Conservation (phyloP, 2,888 invertebrate genomes). For the Onchidella celtica region DNA sequence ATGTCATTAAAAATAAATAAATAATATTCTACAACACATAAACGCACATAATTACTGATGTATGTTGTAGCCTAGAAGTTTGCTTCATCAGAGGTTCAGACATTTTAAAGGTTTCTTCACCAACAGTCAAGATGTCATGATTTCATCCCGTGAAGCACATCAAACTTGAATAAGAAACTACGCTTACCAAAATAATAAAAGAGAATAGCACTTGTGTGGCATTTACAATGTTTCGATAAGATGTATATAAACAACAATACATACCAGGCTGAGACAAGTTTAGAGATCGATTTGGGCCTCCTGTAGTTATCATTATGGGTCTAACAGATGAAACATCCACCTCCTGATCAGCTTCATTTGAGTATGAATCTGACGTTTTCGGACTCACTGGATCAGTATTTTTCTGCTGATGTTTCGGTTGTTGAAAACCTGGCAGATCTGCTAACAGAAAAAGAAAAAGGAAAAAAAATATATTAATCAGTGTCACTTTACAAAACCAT, state of each 20-base stretch:
- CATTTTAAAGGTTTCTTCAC: constrained; percentile 16
- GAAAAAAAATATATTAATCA: too few species aligned
- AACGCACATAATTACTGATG: too few species aligned
- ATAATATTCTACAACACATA: background rate
- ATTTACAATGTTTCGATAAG: too few species aligned
- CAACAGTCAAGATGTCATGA: background rate
- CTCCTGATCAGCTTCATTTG: background rate
- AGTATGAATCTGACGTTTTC: constrained; percentile 17
- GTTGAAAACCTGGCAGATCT: too few species aligned
- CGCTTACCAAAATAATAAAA: too few species aligned
- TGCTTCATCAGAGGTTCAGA: constrained; percentile 30
- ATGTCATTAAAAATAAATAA: too few species aligned
- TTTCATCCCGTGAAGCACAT: background rate
- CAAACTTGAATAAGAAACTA: too few species aligned
- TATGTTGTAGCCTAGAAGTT: too few species aligned
- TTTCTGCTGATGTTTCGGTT: too few species aligned
- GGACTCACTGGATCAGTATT: background rate
- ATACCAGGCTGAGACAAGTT: background rate
- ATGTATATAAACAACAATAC: background rate
- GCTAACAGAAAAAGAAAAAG: too few species aligned
- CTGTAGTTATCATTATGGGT: constrained; percentile 20
- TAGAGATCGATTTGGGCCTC: background rate
- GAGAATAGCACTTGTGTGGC: too few species aligned
- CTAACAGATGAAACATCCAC: background rate
- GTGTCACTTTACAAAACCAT: too few species aligned